A percentile compares a stretch with the other conserved stretches of the same genome.
phyloP scores from a whole-genome alignment of 2,797 vertebrate genomes.

The Spheniscus humboldti region DNA sequence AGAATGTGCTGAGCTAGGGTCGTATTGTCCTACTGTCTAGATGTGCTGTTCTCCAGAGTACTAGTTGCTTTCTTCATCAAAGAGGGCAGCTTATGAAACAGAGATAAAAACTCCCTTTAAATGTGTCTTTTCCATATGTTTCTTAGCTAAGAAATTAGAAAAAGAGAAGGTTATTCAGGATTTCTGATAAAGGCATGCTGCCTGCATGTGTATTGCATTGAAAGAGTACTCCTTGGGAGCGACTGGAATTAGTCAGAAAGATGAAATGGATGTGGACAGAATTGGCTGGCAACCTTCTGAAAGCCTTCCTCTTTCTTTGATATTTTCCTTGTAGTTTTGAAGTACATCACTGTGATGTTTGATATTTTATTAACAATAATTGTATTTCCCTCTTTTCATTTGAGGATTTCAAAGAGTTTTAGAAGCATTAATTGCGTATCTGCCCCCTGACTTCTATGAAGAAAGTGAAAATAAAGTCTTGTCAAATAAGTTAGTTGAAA shows the following conservation, averaged over 20 bases:
- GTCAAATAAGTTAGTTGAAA: background rate
- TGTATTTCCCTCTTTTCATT: background rate
- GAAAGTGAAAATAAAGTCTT: conserved; percentile 6
- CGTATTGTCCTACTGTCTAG: background rate
- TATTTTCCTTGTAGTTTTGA: conserved; percentile 17
- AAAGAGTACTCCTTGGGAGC: background rate
- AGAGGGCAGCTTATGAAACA: background rate
- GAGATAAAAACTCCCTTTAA: background rate
- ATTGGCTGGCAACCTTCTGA: background rate
- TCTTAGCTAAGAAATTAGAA: background rate
- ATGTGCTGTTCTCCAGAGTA: background rate
- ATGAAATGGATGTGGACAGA: background rate
- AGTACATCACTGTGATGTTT: background rate
- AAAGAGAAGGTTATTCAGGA: background rate
- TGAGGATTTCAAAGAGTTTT: conserved; percentile 8
- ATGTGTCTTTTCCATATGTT: background rate
- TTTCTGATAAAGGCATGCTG: background rate
- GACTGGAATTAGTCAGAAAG: background rate
- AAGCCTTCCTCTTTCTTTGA: conserved; percentile 7
- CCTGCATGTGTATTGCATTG: background rate
- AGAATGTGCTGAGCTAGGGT: conserved; percentile 1
- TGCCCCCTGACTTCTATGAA: background rate
- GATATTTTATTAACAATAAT: conserved; percentile 43
- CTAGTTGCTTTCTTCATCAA: background rate
- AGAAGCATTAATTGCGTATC: conserved; percentile 10